Conservation (phyloP, 2,888 invertebrate species). For the Xestia sexstrigata region DNA sequence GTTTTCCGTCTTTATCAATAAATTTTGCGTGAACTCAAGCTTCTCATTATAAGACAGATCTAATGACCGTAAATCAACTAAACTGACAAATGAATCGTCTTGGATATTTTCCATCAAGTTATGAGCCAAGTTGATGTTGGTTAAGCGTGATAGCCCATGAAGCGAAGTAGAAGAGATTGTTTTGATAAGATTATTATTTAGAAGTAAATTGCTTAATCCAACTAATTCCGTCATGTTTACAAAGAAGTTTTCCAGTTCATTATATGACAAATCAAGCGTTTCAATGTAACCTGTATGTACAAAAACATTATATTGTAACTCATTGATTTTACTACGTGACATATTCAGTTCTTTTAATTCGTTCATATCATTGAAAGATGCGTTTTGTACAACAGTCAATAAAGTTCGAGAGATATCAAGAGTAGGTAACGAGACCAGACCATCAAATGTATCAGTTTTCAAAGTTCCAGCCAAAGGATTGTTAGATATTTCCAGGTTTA, state of each 20-base stretch:
- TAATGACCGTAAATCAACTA: slow-evolving; percentile 70
- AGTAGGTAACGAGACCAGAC: slow-evolving; percentile 75
- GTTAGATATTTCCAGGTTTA: slow-evolving; percentile 76
- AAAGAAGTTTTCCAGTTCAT: slow-evolving; percentile 72
- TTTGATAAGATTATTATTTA: slow-evolving; percentile 78
- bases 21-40: slow-evolving; percentile 66
- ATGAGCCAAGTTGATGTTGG: slow-evolving; percentile 70
- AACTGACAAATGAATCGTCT: slow-evolving; percentile 68
- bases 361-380: slow-evolving; percentile 79
- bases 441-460: slow-evolving; percentile 76
- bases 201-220: slow-evolving; percentile 69
- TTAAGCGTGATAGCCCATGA: slow-evolving; percentile 67
- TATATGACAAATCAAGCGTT: slow-evolving; percentile 80
- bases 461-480: slow-evolving; percentile 77
- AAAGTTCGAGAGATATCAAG: slow-evolving; percentile 79
- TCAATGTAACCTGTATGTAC: slow-evolving; percentile 73
- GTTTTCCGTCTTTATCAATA: slow-evolving; percentile 63
- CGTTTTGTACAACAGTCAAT: slow-evolving; percentile 74
- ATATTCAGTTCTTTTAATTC: slow-evolving; percentile 76
- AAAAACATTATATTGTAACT: slow-evolving; percentile 78
- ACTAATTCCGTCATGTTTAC: slow-evolving; percentile 77
- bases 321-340: slow-evolving; percentile 75
- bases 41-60: slow-evolving; percentile 79
- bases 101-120: slow-evolving; percentile 72
- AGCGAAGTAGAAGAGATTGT: slow-evolving; percentile 67